Conservation (phyloP, 2,888 invertebrate species). For the Acleris sparsana region DNA sequence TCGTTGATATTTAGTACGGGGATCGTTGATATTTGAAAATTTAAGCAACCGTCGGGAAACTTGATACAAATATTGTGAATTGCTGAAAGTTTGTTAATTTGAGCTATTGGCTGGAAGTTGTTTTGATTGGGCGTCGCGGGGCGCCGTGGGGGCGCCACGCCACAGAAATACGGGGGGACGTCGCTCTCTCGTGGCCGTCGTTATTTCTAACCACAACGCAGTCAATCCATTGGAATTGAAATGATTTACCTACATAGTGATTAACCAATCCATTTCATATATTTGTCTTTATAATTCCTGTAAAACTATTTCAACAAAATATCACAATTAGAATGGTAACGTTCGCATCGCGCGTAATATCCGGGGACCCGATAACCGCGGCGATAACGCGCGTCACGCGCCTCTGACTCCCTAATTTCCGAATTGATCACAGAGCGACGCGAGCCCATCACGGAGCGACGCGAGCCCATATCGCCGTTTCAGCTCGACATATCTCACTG, state of each 20-base stretch:
- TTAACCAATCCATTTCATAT: background rate
- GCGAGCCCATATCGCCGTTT: constrained; percentile 13
- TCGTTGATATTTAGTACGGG: no score
- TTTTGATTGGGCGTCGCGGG: constrained; percentile 6
- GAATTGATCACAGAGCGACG: constrained; percentile 18
- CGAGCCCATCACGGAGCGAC: background rate
- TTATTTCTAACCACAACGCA: constrained; percentile 45
- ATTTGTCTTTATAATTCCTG: background rate
- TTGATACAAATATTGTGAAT: constrained; percentile 19
- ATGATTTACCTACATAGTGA: background rate
- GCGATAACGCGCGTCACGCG: constrained; percentile 18
- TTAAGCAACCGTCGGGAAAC: constrained; percentile 1
- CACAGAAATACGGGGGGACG: constrained; percentile 35
- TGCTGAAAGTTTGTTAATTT: constrained; percentile 20
- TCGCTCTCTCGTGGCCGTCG: constrained; percentile 49
- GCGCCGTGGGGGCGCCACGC: background rate
- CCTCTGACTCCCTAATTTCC: constrained; percentile 24
- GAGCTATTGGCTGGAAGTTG: constrained; percentile 14
- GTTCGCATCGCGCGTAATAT: background rate
- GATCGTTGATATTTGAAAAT: constrained; percentile 14
- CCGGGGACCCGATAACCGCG: constrained; percentile 14
- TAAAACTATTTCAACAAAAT: no score
- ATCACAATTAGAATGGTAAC: background rate
- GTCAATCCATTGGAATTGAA: constrained; percentile 40
- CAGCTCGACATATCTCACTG: constrained; percentile 22